phyloP scores from a whole-genome alignment of 2,113 vertebrate species.

The Oophaga pumilio region DNA sequence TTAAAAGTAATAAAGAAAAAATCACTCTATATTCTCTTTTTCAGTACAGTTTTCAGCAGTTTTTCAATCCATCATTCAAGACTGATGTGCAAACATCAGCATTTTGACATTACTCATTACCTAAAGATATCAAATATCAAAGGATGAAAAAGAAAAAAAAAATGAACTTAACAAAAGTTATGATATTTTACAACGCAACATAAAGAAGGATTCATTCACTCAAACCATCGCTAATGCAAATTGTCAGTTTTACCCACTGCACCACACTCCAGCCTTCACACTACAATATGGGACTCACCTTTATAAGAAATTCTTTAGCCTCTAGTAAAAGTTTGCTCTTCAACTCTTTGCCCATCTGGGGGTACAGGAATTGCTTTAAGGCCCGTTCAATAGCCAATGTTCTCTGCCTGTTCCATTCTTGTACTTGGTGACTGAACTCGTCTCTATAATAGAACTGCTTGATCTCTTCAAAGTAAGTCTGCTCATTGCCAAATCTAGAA shows the following conservation, averaged over 20 bases:
- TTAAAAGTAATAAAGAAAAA: not conserved
- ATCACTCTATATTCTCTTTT: not conserved
- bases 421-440: conserved; percentile 98
- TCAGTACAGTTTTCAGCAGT: too few species aligned
- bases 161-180: too few species aligned
- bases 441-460: conserved; percentile 99
- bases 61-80: too few species aligned
- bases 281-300: conserved; percentile 72
- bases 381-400: conserved; percentile 91
- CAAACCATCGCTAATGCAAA: too few species aligned
- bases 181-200: too few species aligned
- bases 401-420: conserved; percentile 97
- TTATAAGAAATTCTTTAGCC: conserved; percentile 93
- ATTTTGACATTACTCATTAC: too few species aligned
- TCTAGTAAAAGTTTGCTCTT: conserved; percentile 93
- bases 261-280: not conserved
- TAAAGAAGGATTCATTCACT: too few species aligned
- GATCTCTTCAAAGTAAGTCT: conserved; percentile 98
- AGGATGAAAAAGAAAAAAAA: too few species aligned
- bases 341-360: conserved; percentile 97
- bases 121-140: too few species aligned
- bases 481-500: conserved; percentile 87
- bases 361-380: conserved; percentile 93
- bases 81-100: too few species aligned
- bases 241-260: too few species aligned